Evolutionary conservation across 2,113 vertebrate genomes (phyloP).

Genomic region (Lagopus muta): DNA sequence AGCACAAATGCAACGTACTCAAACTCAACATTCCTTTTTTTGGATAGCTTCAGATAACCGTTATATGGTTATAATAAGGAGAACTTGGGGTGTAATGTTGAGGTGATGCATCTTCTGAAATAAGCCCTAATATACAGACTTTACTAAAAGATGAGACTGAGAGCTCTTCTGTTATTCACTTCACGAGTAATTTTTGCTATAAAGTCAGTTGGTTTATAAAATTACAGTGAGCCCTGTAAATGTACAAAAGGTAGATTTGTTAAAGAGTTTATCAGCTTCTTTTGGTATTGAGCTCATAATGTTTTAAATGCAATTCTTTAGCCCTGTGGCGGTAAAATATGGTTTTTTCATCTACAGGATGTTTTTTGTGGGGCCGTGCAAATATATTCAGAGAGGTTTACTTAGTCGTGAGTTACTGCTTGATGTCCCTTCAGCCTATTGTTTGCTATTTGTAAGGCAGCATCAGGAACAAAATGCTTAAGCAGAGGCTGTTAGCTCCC

Average conservation of each 20-base stretch:
- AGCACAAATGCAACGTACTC: neutral
- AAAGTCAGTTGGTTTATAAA: neutral
- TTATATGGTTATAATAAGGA: neutral
- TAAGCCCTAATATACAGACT: neutral
- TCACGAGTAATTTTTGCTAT: neutral
- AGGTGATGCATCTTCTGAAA: neutral
- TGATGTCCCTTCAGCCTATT: neutral
- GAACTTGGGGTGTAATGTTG: neutral
- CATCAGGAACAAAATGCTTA: neutral
- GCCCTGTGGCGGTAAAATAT: neutral
- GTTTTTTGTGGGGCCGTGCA: neutral
- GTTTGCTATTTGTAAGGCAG: neutral
- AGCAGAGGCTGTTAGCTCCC: neutral
- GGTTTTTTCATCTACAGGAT: neutral
- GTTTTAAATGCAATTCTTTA: neutral
- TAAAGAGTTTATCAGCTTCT: neutral
- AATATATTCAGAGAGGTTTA: neutral
- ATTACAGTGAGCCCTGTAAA: neutral
- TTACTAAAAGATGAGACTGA: neutral
- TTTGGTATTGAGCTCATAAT: neutral
- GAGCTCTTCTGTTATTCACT: neutral
- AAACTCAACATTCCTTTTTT: neutral
- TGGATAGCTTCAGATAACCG: neutral
- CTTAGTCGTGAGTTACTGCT: neutral
- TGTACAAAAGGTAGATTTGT: neutral